These are phyloP conservation scores for Colinus virginianus DNA, from an alignment of 2,113 vertebrate species.

Conservation along the genomic window DNA sequence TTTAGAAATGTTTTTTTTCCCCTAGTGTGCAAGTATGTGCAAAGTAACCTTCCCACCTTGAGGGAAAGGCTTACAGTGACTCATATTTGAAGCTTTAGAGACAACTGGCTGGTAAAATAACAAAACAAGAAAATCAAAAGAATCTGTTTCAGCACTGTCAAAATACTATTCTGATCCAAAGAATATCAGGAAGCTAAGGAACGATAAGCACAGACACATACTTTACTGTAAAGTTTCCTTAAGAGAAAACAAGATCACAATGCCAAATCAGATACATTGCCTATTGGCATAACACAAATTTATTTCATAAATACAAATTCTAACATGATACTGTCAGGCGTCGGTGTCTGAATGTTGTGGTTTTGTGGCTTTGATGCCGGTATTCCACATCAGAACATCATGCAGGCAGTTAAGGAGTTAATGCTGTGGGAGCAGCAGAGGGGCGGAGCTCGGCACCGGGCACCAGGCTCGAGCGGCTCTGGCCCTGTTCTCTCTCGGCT, in stretches of 20 bases:
- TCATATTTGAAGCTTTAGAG: not conserved
- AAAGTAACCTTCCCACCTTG: not conserved
- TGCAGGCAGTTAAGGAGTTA: too few relatives aligned
- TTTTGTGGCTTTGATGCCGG: too few relatives aligned
- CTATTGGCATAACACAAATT: not conserved
- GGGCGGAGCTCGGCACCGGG: too few relatives aligned
- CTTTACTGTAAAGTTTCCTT: not conserved
- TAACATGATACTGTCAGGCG: not conserved
- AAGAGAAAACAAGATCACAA: not conserved
- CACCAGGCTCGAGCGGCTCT: too few relatives aligned
- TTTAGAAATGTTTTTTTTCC: slow-evolving; percentile 32
- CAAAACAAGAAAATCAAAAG: not conserved
- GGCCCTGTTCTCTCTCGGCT: too few relatives aligned
- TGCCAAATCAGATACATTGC: not conserved
- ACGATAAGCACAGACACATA: not conserved
- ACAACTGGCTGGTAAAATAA: not conserved
- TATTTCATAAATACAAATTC: not conserved
- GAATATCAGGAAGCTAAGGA: not conserved
- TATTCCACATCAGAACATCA: too few relatives aligned
- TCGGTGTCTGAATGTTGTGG: not conserved
- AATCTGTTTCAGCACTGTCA: not conserved
- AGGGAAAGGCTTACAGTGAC: not conserved
- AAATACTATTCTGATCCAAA: not conserved
- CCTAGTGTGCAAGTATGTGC: not conserved
- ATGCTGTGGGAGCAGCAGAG: too few relatives aligned